Conservation (phyloP, 2,797 vertebrate genomes). For the Valencia hispanica region DNA sequence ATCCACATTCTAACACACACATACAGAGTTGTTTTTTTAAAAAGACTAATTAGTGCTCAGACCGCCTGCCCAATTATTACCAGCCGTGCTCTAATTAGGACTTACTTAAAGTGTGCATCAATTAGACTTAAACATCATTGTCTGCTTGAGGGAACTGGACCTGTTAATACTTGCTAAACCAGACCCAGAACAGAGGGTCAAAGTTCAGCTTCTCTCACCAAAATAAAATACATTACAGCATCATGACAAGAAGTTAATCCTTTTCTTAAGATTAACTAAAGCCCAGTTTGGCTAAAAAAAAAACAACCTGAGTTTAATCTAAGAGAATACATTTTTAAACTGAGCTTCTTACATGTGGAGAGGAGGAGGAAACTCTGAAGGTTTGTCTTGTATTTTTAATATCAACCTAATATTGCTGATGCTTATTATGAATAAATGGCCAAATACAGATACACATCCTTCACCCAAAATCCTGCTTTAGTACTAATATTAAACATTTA, state of each 20-base stretch:
- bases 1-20: constrained; percentile 66
- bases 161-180: constrained; percentile 56
- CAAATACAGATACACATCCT: neutral
- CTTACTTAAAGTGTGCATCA: constrained; percentile 88
- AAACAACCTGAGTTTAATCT: neutral
- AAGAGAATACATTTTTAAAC: neutral
- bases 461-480: neutral
- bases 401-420: neutral
- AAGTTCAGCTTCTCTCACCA: constrained; percentile 7
- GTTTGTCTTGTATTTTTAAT: neutral
- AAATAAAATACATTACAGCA: neutral
- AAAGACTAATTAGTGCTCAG: constrained; percentile 87
- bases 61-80: constrained; percentile 86
- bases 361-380: neutral
- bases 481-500: neutral
- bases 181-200: constrained; percentile 25
- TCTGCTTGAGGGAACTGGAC: constrained; percentile 61
- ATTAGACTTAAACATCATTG: constrained; percentile 86
- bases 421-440: neutral
- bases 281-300: neutral
- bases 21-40: constrained; percentile 36
- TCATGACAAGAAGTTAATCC: neutral
- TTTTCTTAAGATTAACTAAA: neutral
- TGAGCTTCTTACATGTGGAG: neutral
- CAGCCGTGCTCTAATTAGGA: constrained; percentile 89